Evolutionary conservation across 2,888 invertebrate species (phyloP).

Genomic region (Dorcus hopei): DNA sequence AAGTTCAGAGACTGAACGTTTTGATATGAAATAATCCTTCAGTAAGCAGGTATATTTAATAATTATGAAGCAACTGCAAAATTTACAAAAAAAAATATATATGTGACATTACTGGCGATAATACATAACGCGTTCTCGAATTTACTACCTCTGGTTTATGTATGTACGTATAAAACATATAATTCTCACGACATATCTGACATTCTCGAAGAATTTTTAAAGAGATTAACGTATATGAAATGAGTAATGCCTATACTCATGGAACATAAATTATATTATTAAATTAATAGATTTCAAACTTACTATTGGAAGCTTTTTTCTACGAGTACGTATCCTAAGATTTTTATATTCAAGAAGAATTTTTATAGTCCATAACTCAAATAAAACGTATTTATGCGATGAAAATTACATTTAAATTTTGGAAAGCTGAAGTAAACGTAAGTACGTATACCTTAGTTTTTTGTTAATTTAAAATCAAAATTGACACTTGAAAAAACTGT

Average conservation of each 20-base stretch:
- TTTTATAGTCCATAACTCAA: slow-evolving; percentile 3
- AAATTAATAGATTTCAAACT: slow-evolving; percentile 10
- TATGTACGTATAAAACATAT: background rate
- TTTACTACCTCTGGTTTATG: slow-evolving; percentile 7
- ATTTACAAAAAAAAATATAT: no score
- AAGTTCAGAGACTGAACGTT: no score
- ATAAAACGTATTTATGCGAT: background rate
- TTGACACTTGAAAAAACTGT: no score
- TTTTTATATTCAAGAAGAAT: slow-evolving; percentile 4
- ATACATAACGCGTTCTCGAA: no score
- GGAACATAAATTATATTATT: slow-evolving; percentile 7
- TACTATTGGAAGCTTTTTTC: background rate
- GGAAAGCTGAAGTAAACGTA: no score
- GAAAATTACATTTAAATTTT: no score
- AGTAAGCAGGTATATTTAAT: no score
- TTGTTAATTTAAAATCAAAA: no score
- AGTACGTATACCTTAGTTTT: no score
- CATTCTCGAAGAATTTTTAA: slow-evolving; percentile 6
- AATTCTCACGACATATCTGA: slow-evolving; percentile 1
- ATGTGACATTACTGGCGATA: no score
- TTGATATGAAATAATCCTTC: no score
- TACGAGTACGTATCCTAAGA: background rate
- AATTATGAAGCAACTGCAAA: no score
- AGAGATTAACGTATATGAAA: slow-evolving; percentile 5
- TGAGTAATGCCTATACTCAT: slow-evolving; percentile 3